Evolutionary conservation across 1,140 invertebrate genomes (phyloP).

Genomic region (Archivesica marissinica): DNA sequence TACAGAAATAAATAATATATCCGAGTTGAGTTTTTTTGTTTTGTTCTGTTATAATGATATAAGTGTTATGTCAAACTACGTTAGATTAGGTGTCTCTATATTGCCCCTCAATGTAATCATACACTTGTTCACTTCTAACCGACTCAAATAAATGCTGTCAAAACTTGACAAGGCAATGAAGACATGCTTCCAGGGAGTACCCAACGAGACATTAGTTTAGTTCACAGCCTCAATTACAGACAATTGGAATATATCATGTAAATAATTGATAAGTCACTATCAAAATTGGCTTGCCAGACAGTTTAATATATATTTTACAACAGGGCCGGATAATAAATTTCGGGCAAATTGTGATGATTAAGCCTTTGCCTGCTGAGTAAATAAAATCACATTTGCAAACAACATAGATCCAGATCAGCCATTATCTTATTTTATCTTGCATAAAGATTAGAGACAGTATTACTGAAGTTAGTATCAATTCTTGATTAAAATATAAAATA

Average conservation of each 20-base stretch:
- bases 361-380: not conserved
- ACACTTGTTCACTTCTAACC: conserved; percentile 27
- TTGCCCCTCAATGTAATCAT: not conserved
- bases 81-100: conserved; percentile 5
- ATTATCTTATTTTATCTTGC: no score
- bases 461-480: no score
- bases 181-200: not conserved
- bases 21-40: no score
- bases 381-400: not conserved
- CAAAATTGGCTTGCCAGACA: conserved; percentile 8
- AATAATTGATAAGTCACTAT: conserved; percentile 19
- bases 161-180: conserved; percentile 8
- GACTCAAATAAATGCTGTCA: not conserved
- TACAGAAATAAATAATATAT: no score
- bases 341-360: not conserved
- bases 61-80: conserved; percentile 25
- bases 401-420: no score
- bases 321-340: not conserved
- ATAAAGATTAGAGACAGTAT: no score
- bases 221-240: not conserved
- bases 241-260: conserved; percentile 18
- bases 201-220: conserved; percentile 14
- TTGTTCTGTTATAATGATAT: not conserved
- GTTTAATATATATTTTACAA: not conserved
- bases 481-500: no score